Base-by-base conservation (phyloP, 2,113 vertebrate species). In the Plectropomus leopardus region DNA sequence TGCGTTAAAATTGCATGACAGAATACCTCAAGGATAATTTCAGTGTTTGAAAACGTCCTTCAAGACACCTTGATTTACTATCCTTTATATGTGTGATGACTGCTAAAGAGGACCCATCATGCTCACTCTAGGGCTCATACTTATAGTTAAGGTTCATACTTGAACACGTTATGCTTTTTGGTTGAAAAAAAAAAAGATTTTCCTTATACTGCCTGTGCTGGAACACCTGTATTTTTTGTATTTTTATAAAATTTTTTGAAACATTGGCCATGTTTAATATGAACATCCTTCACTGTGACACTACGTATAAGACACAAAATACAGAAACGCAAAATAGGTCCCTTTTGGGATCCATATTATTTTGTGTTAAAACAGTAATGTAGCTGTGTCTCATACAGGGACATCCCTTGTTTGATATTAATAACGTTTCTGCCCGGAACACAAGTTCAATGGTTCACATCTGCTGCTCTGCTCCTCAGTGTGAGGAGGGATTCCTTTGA, bases 401-500 rank as follows among this genome's bases (percentile, higher is more conserved):
- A 59, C 19, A 61, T 13, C 1, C 23, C 13, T 16, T 5, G 17
- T 60, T 26, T 24, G 7, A 55, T 8, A 50, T 21, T 23, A 24
- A 36, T 11, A 17, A 42, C 30, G 4, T 57, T 21, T 11, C 6
- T 44, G 34, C 48, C 42, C 15, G 44, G 15, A 30, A 40, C 1
- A 34, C 21, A 53, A 36, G 28, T 15, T 65, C 44, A n/a, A 13
- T 71, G 48, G 47, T 26, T 82, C 60, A 66, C 16, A 34, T 69
- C 50, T 26, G 21, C 21, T 32, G n/a, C 21, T 67, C 16, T 61
- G 7, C 21, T 55, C 42, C 15, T 32, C 9, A 34, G 24, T 23
- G n/a, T 58, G 42, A 24, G 2, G 23, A 47, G 32, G 26, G 24
- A 50, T 59, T 63, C 7, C 34, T 84, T 24, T 65, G 15, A 44